Base-by-base conservation (phyloP, 1,140 invertebrate genomes). In the Thaumetopoea pityocampa region DNA sequence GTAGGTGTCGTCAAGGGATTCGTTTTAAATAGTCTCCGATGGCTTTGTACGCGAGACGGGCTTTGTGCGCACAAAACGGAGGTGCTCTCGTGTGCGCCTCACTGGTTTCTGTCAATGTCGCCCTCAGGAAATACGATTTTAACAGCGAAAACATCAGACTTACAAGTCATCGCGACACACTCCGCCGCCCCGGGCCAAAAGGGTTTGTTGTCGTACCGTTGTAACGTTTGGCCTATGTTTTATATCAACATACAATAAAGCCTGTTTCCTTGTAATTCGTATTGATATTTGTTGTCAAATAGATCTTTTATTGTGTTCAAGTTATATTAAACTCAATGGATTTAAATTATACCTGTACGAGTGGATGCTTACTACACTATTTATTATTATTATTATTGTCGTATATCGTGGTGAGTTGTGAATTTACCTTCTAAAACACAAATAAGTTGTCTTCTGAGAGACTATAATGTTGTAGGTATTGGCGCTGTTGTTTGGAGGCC, bases 111-210 rank as follows among this genome's bases (percentile, higher is more conserved):
- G 52, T 69, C 65, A 80, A 83, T 80, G 61, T 63, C 57, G 56
- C 47, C 51, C 42, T 65, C 66, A 83, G 77, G 77, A 83, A 81
- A 83, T 83, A 63, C 70, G 79, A 83, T 83, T 81, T 83, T 79
- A 83, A 81, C 63, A 78, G 61, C 63, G 72, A 71, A 83, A 83
- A 83, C 76, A 83, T 77, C 60, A 46, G 63, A 78, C 78, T 72
- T 77, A 79, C 72, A 72, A 78, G 71, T 80, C 77, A 78, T 84
- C 64, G 58, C 42, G 54, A 58, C 65, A 10, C 65, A 77, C 66
- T 72, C 58, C 68, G 59, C 55, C 78, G 77, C 79, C 74, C 80
- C 42, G 44, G 54, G 69, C 58, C 63, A 66, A 81, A 79, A 71
- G 64, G 64, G 68, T 78, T 67, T 71, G 67, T 72, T 77, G 73